Conservation (phyloP, 2,888 invertebrate species). For the Agrotis clavis region DNA sequence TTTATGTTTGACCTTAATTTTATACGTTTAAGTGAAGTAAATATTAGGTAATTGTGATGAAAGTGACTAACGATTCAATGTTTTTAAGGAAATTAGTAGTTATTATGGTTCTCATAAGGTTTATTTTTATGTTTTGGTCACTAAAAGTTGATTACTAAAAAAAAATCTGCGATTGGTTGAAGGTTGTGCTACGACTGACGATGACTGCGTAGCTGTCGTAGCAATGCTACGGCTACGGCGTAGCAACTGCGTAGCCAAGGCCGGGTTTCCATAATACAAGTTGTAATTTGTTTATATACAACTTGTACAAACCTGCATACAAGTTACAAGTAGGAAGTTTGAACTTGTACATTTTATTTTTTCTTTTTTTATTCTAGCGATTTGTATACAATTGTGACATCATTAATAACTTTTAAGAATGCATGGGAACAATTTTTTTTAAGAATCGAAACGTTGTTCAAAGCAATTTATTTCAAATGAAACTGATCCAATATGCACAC, state of each 20-base stretch:
- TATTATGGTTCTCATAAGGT: neutral
- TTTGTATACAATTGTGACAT: too few species aligned
- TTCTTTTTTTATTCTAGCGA: too few species aligned
- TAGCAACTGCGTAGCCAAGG: constrained; percentile 17
- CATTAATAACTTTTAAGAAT: too few species aligned
- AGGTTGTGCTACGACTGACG: constrained; percentile 9
- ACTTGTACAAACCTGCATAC: too few species aligned
- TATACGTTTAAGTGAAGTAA: constrained; percentile 19
- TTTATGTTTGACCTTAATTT: constrained; percentile 45
- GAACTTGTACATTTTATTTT: too few species aligned
- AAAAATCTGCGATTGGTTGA: neutral
- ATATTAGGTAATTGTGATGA: constrained; percentile 30
- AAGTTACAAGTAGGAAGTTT: too few species aligned
- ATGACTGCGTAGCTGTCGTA: constrained; percentile 12
- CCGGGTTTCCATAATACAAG: too few species aligned
- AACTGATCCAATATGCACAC: constrained; percentile 43
- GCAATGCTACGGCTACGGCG: constrained; percentile 28
- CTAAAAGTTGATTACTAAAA: neutral
- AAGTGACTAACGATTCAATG: constrained; percentile 30
- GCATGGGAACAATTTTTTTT: too few species aligned
- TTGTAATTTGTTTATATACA: too few species aligned
- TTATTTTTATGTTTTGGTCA: neutral
- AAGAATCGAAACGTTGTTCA: too few species aligned
- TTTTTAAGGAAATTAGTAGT: constrained; percentile 25
- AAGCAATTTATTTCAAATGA: constrained; percentile 43